phyloP scores from a whole-genome alignment of 2,113 vertebrate genomes.

The Cottus gobio region DNA sequence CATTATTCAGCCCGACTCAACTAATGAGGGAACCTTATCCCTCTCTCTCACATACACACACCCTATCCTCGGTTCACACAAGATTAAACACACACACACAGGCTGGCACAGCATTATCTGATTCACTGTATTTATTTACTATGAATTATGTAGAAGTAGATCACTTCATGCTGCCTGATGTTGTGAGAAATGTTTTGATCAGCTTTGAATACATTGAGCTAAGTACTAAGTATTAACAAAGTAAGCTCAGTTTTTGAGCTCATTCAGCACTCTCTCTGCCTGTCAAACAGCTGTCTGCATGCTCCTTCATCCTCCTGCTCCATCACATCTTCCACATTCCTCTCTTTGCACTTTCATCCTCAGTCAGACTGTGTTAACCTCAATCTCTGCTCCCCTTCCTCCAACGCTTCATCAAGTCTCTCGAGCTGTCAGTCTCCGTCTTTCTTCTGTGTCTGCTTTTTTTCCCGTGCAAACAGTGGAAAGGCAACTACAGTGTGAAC shows the following conservation, averaged over 20 bases:
- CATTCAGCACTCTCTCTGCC: slow-evolving; percentile 46
- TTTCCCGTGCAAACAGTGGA: slow-evolving; percentile 16
- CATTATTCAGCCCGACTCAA: slow-evolving; percentile 75
- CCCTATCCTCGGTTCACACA: slow-evolving; percentile 17
- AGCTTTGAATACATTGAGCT: slow-evolving; percentile 13
- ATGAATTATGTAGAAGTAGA: slow-evolving; percentile 12
- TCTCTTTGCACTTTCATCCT: slow-evolving; percentile 54
- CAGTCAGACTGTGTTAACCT: slow-evolving; percentile 59
- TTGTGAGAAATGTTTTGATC: slow-evolving; percentile 27
- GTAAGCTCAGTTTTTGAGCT: slow-evolving; percentile 27
- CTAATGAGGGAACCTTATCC: slow-evolving; percentile 80
- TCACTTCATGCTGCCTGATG: slow-evolving; percentile 4
- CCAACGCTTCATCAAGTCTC: slow-evolving; percentile 38
- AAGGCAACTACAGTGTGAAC: slow-evolving; percentile 11
- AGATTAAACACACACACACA: slow-evolving; percentile 19
- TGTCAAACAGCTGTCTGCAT: slow-evolving; percentile 59
- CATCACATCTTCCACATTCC: slow-evolving; percentile 55
- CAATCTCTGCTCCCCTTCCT: slow-evolving; percentile 52
- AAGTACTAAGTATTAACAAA: background rate
- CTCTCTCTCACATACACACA: slow-evolving; percentile 10
- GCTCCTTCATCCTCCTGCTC: slow-evolving; percentile 52
- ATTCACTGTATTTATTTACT: slow-evolving; percentile 15
- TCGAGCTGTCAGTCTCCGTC: slow-evolving; percentile 57
- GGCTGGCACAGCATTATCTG: slow-evolving; percentile 3
- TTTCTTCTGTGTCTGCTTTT: slow-evolving; percentile 29